Conservation (phyloP, 2,888 invertebrate species). For the Amorpha juglandis region DNA sequence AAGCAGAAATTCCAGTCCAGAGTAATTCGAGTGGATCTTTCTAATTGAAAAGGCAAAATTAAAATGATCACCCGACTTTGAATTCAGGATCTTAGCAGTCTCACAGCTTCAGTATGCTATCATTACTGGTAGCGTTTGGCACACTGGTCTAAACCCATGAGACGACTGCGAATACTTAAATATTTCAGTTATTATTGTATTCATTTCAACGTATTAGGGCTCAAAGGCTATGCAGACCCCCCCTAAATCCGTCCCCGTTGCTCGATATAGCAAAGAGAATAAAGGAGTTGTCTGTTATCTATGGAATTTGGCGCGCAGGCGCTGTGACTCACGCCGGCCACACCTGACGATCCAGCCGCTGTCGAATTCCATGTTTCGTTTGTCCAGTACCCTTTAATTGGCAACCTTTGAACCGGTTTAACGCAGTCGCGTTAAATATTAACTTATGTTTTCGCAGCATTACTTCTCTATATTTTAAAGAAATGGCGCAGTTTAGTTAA, state of each 20-base stretch:
- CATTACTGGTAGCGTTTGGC: no score
- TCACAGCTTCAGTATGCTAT: no score
- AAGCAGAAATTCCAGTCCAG: no score
- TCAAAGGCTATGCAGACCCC: not conserved
- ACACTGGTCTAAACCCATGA: no score
- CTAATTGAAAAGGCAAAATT: no score
- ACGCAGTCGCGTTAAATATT: slow-evolving; percentile 12
- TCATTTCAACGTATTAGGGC: not conserved
- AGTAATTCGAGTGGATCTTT: no score
- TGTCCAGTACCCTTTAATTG: slow-evolving; percentile 57
- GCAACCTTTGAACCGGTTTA: slow-evolving; percentile 39
- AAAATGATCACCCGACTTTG: no score
- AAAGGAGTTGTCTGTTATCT: slow-evolving; percentile 78
- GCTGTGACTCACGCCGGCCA: slow-evolving; percentile 75
- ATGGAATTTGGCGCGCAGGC: slow-evolving; percentile 73
- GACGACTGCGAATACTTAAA: no score
- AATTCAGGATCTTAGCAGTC: no score
- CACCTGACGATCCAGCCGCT: slow-evolving; percentile 76
- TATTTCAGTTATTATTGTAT: no score
- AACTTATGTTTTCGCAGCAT: slow-evolving; percentile 25
- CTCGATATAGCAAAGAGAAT: slow-evolving; percentile 65
- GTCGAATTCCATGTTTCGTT: slow-evolving; percentile 65
- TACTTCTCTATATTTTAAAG: slow-evolving; percentile 26
- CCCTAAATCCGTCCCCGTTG: slow-evolving; percentile 42
- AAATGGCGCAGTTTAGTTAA: not conserved